A percentile compares a stretch with the other conserved stretches of the same genome.
Conservation (phyloP, 2,888 invertebrate species). For the Athalia cordata region DNA sequence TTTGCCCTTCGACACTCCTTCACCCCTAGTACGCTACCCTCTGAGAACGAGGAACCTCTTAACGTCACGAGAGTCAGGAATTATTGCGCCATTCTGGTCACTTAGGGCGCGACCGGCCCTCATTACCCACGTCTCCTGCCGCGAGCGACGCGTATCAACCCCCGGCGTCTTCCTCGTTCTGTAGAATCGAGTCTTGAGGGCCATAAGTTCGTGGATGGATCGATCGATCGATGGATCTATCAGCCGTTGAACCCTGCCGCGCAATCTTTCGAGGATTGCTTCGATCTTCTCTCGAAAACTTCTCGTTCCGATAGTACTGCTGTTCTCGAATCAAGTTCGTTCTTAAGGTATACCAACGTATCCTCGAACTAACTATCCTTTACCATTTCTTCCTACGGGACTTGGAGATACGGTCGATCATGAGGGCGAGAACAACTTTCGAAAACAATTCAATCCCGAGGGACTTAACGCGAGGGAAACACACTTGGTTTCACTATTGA, state of each 20-base stretch:
- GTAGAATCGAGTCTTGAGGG: neutral
- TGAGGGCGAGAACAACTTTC: neutral
- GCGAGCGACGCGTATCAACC: slow-evolving; percentile 1
- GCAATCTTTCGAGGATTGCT: no score
- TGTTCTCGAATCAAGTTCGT: no score
- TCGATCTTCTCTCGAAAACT: no score
- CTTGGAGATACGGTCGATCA: no score
- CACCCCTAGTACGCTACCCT: slow-evolving; percentile 50
- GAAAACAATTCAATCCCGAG: neutral
- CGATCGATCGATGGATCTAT: no score
- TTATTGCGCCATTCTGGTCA: slow-evolving; percentile 72
- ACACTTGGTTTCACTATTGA: no score
- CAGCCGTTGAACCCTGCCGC: no score
- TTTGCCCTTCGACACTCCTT: slow-evolving; percentile 49
- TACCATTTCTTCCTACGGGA: no score
- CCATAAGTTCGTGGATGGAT: no score
- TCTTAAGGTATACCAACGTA: no score
- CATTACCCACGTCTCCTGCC: slow-evolving; percentile 61
- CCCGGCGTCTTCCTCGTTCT: slow-evolving; percentile 11
- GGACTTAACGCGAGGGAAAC: slow-evolving; percentile 34
- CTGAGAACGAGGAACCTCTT: slow-evolving; percentile 68
- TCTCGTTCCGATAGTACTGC: no score
- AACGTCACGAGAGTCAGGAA: slow-evolving; percentile 71
- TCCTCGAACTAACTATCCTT: no score
- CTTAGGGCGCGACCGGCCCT: slow-evolving; percentile 71